Evolutionary conservation across 1,140 invertebrate genomes (phyloP), one percentile per base, ranked within the genome.

Genomic region (Camponotus floridanus): DNA sequence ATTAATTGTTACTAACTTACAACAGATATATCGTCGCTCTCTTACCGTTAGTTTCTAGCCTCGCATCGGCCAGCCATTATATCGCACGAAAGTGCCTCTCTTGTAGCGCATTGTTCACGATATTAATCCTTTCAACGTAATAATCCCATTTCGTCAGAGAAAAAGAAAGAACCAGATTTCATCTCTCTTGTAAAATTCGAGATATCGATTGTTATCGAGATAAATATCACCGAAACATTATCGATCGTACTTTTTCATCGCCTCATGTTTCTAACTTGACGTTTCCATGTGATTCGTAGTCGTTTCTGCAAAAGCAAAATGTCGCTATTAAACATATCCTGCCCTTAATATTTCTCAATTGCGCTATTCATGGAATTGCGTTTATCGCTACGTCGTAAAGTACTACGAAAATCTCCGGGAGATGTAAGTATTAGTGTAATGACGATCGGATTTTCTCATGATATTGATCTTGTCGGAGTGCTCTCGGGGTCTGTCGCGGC

Each of bases 381-480:
- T 55, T 79, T 68, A 65, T 68, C 62, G 62, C 18, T 68, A 26
- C 13, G 15, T 6, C 3, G 45, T 65, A 21, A 51, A 26, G 55
- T 61, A 45, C 26, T 18, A 36, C 55, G 78, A 83, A 88, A 89
- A 78, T 48, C 15, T 73, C n/a, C 8, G 39, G n/a, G 39, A 39
- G 21, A 4, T 71, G 51, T 59, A 42, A 59, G 55, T 83, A 83
- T 83, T 21, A 86, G 64, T 57, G 86, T 86, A 89, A 89, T 89
- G 80, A 89, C 68, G 55, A 87, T 87, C 86, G 83, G 59, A 90
- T 90, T 87, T 90, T 90, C 79, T 33, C 21, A 87, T 81, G 80
- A 89, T 87, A 87, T 89, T 83, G 86, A 90, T 89, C 86, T 89
- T 57, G 48, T 61, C 18, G 36, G 26, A 65, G 7, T 74, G 76